These are phyloP conservation scores for Monomorium pharaonis DNA, from an alignment of 1,140 invertebrate genomes.

Conservation along the genomic window DNA sequence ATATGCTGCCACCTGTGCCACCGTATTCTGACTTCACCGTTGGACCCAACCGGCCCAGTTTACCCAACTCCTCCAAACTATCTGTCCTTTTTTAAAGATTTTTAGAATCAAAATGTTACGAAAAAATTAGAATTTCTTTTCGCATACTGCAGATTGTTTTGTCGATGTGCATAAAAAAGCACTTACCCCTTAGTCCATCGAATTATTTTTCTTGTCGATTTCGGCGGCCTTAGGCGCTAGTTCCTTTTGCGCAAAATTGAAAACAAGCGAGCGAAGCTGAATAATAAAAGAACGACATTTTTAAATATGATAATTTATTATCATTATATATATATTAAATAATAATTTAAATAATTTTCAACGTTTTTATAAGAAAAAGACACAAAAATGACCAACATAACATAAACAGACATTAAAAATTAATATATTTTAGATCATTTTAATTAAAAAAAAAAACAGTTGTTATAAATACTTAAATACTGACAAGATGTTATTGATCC, in stretches of 20 bases:
- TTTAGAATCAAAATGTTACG: neutral
- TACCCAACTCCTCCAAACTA: slow-evolving; percentile 97
- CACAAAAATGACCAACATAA: neutral
- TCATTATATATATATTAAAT: neutral
- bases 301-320: no score
- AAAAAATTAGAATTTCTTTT: neutral
- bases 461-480: no score
- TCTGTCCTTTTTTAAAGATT: slow-evolving; percentile 82
- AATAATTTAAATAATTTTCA: neutral
- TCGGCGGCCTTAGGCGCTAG: slow-evolving; percentile 95
- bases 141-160: neutral
- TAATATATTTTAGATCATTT: no score
- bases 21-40: slow-evolving; percentile 96
- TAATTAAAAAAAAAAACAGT: no score
- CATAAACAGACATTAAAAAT: neutral
- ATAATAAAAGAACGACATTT: slow-evolving; percentile 77
- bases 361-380: neutral
- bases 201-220: slow-evolving; percentile 96
- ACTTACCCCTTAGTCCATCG: slow-evolving; percentile 87
- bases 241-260: slow-evolving; percentile 98
- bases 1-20: slow-evolving; percentile 95
- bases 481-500: no score
- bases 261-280: slow-evolving; percentile 94
- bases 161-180: neutral
- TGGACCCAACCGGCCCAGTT: slow-evolving; percentile 96